A percentile compares a stretch with the other conserved stretches of the same genome.
Conservation (phyloP, 2,797 vertebrate genomes). For the Dromococcyx pavoninus region DNA sequence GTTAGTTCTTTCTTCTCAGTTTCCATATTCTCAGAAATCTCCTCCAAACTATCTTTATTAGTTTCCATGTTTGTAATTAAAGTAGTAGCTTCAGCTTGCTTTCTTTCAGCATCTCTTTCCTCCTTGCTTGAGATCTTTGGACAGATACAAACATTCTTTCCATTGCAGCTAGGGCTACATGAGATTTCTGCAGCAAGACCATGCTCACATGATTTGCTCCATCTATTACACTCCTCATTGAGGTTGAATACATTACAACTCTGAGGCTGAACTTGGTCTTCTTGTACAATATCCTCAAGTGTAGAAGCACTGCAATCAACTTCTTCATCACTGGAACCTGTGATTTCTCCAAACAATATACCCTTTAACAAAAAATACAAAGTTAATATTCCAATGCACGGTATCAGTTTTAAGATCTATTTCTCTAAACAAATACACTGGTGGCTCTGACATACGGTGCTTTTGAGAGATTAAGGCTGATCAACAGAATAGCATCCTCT, state of each 20-base stretch:
- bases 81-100: not conserved
- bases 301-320: not conserved
- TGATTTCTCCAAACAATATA: constrained; percentile 60
- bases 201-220: not conserved
- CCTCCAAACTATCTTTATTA: not conserved
- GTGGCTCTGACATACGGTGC: not conserved
- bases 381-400: not conserved
- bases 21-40: not conserved
- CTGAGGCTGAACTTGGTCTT: not conserved
- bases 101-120: not conserved
- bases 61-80: not conserved
- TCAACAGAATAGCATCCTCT: not conserved
- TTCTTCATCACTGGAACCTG: constrained; percentile 72
- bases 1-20: not conserved
- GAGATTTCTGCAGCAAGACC: not conserved
- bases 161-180: not conserved
- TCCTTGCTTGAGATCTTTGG: not conserved
- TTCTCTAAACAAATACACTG: not conserved
- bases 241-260: not conserved
- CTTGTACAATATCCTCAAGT: constrained; percentile 9
- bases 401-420: not conserved
- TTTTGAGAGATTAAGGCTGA: not conserved
- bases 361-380: constrained; percentile 74
- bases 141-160: not conserved
- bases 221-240: not conserved